phyloP scores from a whole-genome alignment of 2,797 vertebrate species.

The Tauraco hartlaubi region DNA sequence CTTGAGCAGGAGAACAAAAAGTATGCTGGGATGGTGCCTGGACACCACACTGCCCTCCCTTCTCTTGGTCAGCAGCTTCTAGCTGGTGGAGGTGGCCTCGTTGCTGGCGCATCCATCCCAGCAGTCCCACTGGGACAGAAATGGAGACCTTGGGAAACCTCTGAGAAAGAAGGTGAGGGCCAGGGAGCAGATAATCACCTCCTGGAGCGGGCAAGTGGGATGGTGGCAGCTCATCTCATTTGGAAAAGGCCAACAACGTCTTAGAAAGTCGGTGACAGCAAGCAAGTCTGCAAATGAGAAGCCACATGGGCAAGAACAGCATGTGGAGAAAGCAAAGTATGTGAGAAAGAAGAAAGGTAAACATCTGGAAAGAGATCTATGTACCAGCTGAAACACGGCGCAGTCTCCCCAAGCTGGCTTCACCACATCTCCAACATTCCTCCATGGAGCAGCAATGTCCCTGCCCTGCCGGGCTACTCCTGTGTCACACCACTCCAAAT shows the following conservation, averaged over 20 bases:
- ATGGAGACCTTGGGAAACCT: background rate
- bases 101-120: background rate
- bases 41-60: background rate
- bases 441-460: background rate
- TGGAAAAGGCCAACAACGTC: background rate
- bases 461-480: background rate
- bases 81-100: background rate
- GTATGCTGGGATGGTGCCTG: background rate
- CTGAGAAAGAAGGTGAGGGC: background rate
- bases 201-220: background rate
- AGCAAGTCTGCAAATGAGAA: background rate
- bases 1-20: background rate
- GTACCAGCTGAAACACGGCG: accelerated
- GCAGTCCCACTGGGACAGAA: background rate
- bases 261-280: background rate
- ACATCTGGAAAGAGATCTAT: background rate
- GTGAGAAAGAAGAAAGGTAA: background rate
- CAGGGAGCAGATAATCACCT: background rate
- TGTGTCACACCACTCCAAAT: background rate
- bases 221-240: background rate
- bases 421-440: background rate
- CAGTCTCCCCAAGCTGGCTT: background rate
- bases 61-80: background rate
- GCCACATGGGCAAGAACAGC: accelerated
- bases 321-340: background rate